phyloP scores from a whole-genome alignment of 2,797 vertebrate genomes.

The Ctenochaetus hawaiiensis region DNA sequence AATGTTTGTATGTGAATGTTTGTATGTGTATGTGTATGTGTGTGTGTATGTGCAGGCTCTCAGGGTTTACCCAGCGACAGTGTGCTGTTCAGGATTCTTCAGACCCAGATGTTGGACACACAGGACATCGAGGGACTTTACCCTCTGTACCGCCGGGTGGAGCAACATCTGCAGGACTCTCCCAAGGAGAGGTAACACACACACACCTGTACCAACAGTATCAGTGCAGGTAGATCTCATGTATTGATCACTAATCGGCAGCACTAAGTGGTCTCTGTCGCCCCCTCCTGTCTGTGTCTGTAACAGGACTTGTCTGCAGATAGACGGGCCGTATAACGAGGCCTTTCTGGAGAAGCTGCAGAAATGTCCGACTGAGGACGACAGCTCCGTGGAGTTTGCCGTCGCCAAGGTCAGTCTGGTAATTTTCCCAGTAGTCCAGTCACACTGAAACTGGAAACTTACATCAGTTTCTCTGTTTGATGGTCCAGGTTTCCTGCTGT shows the following conservation, averaged over 20 bases:
- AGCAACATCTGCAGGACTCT: conserved; percentile 93
- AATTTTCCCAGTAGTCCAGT: not conserved
- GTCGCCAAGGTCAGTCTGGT: conserved; percentile 88
- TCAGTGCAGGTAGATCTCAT: not conserved
- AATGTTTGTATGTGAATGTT: no score
- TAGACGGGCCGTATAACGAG: conserved; percentile 94
- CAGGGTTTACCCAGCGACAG: conserved; percentile 91
- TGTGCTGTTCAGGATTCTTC: conserved; percentile 92
- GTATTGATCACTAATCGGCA: not conserved
- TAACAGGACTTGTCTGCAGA: conserved; percentile 89
- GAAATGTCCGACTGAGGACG: conserved; percentile 91
- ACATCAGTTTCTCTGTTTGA: not conserved
- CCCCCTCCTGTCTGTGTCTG: conserved; percentile 26
- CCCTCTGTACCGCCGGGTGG: conserved; percentile 92
- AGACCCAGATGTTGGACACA: conserved; percentile 96
- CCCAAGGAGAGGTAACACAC: conserved; percentile 91
- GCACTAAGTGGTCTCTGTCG: not conserved
- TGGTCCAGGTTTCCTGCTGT: not conserved
- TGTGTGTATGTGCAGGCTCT: conserved; percentile 83
- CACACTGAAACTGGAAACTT: not conserved
- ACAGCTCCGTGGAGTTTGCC: conserved; percentile 92
- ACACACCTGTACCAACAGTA: no score
- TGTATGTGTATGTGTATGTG: not conserved
- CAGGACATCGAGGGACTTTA: conserved; percentile 96
- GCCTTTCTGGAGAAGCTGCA: conserved; percentile 93